Evolutionary conservation across 2,797 vertebrate genomes (phyloP).

Genomic region (Lagodon rhomboides): DNA sequence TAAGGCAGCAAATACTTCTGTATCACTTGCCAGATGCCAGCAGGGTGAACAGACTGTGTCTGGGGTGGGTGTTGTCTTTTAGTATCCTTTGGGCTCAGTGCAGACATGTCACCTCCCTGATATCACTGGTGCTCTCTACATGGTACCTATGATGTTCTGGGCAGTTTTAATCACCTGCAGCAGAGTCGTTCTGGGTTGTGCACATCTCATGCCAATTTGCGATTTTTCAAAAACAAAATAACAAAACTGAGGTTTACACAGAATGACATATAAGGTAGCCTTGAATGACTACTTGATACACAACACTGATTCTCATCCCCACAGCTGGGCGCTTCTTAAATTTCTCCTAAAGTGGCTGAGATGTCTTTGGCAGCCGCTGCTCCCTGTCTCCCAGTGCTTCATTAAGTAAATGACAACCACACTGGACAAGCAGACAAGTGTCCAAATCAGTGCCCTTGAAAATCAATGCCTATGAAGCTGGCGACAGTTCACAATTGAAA

Average conservation of each 20-base stretch:
- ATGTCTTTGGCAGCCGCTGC: constrained; percentile 1
- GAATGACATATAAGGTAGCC: not conserved
- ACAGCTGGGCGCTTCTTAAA: not conserved
- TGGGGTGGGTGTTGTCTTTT: no score
- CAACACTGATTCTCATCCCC: not conserved
- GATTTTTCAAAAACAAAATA: no score
- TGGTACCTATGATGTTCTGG: no score
- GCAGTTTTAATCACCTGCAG: no score
- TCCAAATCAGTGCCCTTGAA: not conserved
- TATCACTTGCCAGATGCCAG: no score
- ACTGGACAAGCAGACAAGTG: constrained; percentile 3
- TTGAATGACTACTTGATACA: not conserved
- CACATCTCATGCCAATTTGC: no score
- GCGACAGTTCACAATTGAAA: not conserved
- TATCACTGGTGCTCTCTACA: no score
- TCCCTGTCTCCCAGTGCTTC: constrained; percentile 7
- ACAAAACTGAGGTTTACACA: not conserved
- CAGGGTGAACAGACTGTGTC: no score
- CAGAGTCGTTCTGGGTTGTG: no score
- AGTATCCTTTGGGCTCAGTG: no score
- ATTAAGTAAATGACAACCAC: constrained; percentile 20
- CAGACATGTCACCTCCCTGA: no score
- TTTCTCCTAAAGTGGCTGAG: not conserved
- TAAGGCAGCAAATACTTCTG: no score
- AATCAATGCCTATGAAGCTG: constrained; percentile 7